phyloP scores from a whole-genome alignment of 2,888 invertebrate genomes.

The Perizoma flavofasciatum region DNA sequence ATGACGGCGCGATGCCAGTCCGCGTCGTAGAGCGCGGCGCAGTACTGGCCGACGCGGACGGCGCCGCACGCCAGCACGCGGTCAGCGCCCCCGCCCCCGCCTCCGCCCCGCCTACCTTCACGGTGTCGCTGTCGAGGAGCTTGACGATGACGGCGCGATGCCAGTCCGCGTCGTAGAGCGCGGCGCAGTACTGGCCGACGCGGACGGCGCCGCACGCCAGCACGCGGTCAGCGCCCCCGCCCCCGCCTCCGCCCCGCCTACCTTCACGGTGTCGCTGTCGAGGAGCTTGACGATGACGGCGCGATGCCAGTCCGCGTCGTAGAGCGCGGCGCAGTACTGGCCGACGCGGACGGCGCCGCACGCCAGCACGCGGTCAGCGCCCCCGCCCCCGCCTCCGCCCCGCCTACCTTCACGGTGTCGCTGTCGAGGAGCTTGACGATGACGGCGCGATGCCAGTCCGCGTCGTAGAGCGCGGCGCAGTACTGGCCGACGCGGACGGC shows the following conservation, averaged over 20 bases:
- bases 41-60: conserved; percentile 74
- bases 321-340: conserved; percentile 74
- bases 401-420: conserved; percentile 70
- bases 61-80: conserved; percentile 71
- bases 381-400: too few species aligned
- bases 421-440: conserved; percentile 69
- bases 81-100: too few species aligned
- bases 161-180: conserved; percentile 74
- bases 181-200: conserved; percentile 75
- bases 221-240: not conserved
- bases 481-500: conserved; percentile 74
- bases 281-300: conserved; percentile 71
- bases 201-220: conserved; percentile 76
- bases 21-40: conserved; percentile 66
- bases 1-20: conserved; percentile 82
- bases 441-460: conserved; percentile 80
- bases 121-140: conserved; percentile 64
- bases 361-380: conserved; percentile 49
- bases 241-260: conserved; percentile 28
- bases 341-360: conserved; percentile 76
- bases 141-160: conserved; percentile 79
- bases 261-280: conserved; percentile 73
- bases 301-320: conserved; percentile 80
- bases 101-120: conserved; percentile 57
- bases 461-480: conserved; percentile 70